Base-by-base conservation (phyloP, 2,888 invertebrate genomes). In the Plebejus argus region DNA sequence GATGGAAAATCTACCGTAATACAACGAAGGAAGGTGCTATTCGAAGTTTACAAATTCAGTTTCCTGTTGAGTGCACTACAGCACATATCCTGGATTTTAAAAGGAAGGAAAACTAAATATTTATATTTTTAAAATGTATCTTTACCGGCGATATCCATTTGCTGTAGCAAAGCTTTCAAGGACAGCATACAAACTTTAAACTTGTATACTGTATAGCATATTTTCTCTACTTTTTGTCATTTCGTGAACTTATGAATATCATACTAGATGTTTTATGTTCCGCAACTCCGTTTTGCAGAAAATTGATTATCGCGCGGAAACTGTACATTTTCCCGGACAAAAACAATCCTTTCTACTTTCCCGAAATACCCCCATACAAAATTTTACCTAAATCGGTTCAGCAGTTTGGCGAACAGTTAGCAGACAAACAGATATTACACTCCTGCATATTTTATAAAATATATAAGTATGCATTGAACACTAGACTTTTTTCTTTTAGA, bases 1-100 rank as follows among this genome's bases (percentile, higher is more conserved):
- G 12, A 23, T 28, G 23, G 66, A 66, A 66, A 28, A 28, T 33
- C 28, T 15, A 66, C 33, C 66, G 28, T 66, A 66, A 33, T 4
- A 33, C 15, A 66, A 33, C 15, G 28, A 15, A 6, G 12, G 15
- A 28, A 66, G 66, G 15, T 12, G 12, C 6, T 18, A 15, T 28
- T 66, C 18, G 5, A 1, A 66, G 28, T 6, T 66, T 12, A 23
- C 61, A 61, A 66, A 66, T 28, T 66, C 12, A 15, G 12, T 28
- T 66, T 66, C 20, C 28, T 23, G 28, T 66, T 66, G 66, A 66
- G 28, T 66, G 66, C 66, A 66, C 66, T 33, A 18, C 66, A 12
- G 28, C 66, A 66, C 28, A 33, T 66, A 66, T 66, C 15, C 66
- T 10, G 28, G 66, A 66, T 66, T 66, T 66, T 18, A 66, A 61